Conservation (phyloP, 2,113 vertebrate genomes). For the Etheostoma cragini region DNA sequence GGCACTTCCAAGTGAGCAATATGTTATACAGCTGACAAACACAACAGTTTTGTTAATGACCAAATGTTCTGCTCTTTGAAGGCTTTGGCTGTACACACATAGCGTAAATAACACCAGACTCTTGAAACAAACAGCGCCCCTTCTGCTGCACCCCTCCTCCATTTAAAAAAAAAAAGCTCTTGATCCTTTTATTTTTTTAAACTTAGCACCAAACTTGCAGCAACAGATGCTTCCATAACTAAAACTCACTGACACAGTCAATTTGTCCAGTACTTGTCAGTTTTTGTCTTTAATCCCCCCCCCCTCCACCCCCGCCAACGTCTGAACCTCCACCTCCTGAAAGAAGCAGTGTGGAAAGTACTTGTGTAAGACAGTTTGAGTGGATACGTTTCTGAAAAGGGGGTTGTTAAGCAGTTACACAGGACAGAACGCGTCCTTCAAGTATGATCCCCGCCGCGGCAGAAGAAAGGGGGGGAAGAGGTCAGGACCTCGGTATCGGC, state of each 20-base stretch:
- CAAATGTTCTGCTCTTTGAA: conserved; percentile 59
- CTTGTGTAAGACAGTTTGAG: conserved; percentile 55
- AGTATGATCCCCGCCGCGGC: conserved; percentile 20
- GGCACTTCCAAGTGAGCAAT: conserved; percentile 21
- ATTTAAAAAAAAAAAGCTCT: conserved; percentile 37
- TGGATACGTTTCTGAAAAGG: conserved; percentile 32
- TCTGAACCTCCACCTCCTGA: conserved; percentile 25
- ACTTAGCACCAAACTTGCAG: conserved; percentile 26
- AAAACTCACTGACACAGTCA: conserved; percentile 54
- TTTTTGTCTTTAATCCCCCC: conserved; percentile 57
- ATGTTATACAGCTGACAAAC: conserved; percentile 61
- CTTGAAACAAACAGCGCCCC: conserved; percentile 49
- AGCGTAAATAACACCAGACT: conserved; percentile 65
- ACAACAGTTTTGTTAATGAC: conserved; percentile 41
- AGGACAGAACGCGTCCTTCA: conserved; percentile 55
- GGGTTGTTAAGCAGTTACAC: conserved; percentile 43
- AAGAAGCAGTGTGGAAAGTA: conserved; percentile 25
- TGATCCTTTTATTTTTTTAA: conserved; percentile 22
- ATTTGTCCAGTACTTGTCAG: conserved; percentile 55
- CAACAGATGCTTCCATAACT: conserved; percentile 67
- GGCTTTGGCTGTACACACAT: conserved; percentile 48
- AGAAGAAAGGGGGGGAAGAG: conserved; percentile 40
- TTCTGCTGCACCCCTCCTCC: conserved; percentile 25
- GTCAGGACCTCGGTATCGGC: conserved; percentile 69
- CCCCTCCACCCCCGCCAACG: neutral